Percentiles rank a stretch among this genome's conserved stretches.
Conservation (phyloP, 30 jellyfish, hydroid and myxozoan genomes). For the Euphysa ruthae region DNA sequence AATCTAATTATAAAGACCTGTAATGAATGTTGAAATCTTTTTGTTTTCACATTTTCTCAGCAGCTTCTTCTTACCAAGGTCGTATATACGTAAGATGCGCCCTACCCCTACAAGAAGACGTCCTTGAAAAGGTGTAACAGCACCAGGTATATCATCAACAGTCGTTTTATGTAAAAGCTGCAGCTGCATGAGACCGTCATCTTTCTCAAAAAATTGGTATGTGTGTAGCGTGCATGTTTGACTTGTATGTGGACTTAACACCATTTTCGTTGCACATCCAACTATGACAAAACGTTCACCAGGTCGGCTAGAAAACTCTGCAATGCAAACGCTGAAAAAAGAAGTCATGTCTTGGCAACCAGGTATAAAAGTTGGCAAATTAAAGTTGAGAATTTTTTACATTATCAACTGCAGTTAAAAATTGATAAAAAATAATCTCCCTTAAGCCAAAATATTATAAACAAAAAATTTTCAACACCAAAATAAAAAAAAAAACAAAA, state of each 20-base stretch:
- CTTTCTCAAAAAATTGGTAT: constrained; percentile 44
- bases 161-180: constrained; percentile 80
- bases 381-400: background rate
- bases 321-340: constrained; percentile 58
- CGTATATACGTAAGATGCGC: constrained; percentile 75
- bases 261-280: constrained; percentile 71
- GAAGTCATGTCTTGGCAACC: too few relatives aligned
- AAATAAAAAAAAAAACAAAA: background rate
- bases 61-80: constrained; percentile 86
- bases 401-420: background rate
- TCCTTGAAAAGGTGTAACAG: constrained; percentile 60
- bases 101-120: constrained; percentile 93
- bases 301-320: constrained; percentile 70
- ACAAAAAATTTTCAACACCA: background rate
- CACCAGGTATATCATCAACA: constrained; percentile 95
- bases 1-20: too few relatives aligned
- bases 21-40: constrained; percentile 29
- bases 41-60: constrained; percentile 91
- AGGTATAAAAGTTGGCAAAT: background rate
- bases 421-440: too few relatives aligned
- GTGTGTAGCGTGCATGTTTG: constrained; percentile 72
- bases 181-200: constrained; percentile 43
- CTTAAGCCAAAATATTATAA: background rate
- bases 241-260: constrained; percentile 77
- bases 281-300: constrained; percentile 82